These are phyloP conservation scores for Plebejus argus DNA, from an alignment of 2,888 invertebrate genomes.

Conservation along the genomic window DNA sequence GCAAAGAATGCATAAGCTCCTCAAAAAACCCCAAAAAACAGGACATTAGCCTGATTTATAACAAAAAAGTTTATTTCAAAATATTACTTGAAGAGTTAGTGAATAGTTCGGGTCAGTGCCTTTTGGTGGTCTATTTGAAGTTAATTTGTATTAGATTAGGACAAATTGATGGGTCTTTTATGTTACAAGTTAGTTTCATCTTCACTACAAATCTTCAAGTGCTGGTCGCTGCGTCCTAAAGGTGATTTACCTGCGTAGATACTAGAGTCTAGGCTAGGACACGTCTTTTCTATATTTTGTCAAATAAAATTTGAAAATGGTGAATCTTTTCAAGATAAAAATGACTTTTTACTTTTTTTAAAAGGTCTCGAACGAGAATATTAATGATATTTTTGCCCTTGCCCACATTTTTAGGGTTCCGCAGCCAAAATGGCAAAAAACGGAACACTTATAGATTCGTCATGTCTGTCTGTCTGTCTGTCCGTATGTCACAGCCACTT, in stretches of 20 bases:
- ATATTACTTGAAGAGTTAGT: not conserved
- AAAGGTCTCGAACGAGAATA: not conserved
- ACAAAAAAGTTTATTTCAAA: not conserved
- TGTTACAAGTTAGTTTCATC: not conserved
- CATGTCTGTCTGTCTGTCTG: no score
- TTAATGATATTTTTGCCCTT: not conserved
- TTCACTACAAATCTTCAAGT: not conserved
- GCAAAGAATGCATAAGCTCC: no score
- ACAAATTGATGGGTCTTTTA: not conserved
- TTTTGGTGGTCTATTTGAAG: constrained; percentile 2
- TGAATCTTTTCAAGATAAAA: no score
- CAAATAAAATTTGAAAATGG: not conserved
- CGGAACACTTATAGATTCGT: no score
- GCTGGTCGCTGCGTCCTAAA: not conserved
- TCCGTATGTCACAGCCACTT: no score
- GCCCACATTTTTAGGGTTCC: no score
- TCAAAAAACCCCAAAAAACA: no score
- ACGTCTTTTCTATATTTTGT: not conserved
- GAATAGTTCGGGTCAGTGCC: not conserved
- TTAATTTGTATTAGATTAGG: not conserved
- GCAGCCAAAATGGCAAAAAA: no score
- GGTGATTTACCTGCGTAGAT: not conserved
- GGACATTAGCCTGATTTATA: no score
- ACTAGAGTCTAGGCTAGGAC: no score
- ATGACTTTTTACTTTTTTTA: not conserved